Base-by-base conservation (phyloP, 2,888 invertebrate genomes). In the Caenorhabditis zanzibari region DNA sequence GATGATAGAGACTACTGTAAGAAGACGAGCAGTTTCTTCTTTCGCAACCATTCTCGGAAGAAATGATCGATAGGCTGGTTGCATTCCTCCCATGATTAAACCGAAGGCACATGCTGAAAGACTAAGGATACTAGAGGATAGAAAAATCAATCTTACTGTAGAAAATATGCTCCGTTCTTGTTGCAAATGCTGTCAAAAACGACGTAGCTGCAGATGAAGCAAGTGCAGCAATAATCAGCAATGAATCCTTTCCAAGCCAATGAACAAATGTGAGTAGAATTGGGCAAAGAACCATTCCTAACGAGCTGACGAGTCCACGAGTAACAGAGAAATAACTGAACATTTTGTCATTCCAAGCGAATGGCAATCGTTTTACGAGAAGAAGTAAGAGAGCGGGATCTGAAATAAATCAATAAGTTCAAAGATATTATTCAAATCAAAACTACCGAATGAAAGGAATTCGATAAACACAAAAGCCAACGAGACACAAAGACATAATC, bases 41-140 rank as follows among this genome's bases (percentile, higher is more conserved):
- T 90, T 89, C 5, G 89, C 85, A n/a, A 91, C 91, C 89, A 91
- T 89, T 81, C 91, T 73, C 0, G 91, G 90, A 16, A 91, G 77
- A 66, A 91, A 86, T 9, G 90, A 88, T 2, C 91, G 85, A 61
- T 88, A 91, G 10, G 90, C 91, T 2, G 91, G 90, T 19, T 86
- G 74, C 77, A 91, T 88, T 7, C 81, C 90, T 4, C 90, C 90
- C 56, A 68, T 77, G 16, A 90, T 58, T n/a, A 91, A 38, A 7
- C 86, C 76, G 3, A 91, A 83, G 0, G 61, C 59, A 14, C 85
- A 83, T 14, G 90, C 90, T 90, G 73, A 79, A 90, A 86, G n/a
- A n/a, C n/a, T n/a, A n/a, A n/a, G 22, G 32, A 19, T 12, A 32
- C 7, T n/a, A 9, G 0, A 64, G 19, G 10, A 28, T n/a, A 12